phyloP scores from a whole-genome alignment of 2,888 invertebrate species.

The Iselma pallidipennis region DNA sequence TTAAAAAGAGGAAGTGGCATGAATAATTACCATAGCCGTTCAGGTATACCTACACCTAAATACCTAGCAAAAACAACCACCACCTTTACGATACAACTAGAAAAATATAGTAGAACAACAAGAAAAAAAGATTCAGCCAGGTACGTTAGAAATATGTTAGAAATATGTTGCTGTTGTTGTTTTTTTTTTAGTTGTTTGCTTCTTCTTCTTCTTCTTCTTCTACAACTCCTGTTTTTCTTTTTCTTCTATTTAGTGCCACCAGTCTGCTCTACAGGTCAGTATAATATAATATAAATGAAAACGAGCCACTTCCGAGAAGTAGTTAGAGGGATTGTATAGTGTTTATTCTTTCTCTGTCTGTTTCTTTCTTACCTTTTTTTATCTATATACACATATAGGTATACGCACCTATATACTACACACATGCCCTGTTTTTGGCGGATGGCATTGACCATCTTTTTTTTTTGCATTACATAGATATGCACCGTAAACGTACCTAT shows the following conservation, averaged over 20 bases:
- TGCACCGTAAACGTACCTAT: conserved; percentile 3
- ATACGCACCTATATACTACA: conserved; percentile 1
- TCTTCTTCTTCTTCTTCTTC: neutral
- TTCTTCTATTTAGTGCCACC: neutral
- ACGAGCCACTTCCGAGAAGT: conserved; percentile 26
- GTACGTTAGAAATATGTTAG: conserved; percentile 40
- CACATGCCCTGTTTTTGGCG: conserved; percentile 13
- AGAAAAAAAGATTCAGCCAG: conserved; percentile 6
- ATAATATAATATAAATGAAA: conserved; percentile 4
- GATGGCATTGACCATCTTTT: conserved; percentile 26
- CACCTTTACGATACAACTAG: too few species aligned
- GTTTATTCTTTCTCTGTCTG: neutral
- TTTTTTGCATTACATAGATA: conserved; percentile 18
- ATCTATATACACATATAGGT: neutral
- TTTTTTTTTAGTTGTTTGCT: too few species aligned
- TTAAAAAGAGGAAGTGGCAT: conserved; percentile 3
- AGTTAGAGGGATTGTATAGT: conserved; percentile 18
- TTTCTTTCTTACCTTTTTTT: neutral
- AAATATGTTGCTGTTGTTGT: too few species aligned
- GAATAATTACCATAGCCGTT: conserved; percentile 4
- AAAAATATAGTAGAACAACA: neutral
- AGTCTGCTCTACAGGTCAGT: conserved; percentile 1
- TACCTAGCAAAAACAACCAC: neutral
- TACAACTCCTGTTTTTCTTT: neutral
- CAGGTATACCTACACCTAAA: neutral